Base-by-base conservation (phyloP, 2,113 vertebrate species). In the Actenoides hombroni region DNA sequence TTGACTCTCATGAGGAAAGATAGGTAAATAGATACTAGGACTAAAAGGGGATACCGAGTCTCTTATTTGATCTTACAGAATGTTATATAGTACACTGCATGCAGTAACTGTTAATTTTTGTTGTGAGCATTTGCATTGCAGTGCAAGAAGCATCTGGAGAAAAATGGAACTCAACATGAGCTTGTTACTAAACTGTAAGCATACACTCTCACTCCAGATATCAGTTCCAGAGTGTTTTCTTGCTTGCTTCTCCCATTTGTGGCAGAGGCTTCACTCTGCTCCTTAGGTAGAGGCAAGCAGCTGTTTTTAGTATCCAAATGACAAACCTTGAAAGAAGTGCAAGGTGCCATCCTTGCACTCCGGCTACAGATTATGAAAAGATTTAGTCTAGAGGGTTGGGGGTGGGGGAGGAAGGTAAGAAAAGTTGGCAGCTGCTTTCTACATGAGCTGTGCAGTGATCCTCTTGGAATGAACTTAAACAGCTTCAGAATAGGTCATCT, bases 401-500 rank as follows among this genome's bases (percentile, higher is more conserved):
- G 10, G 42, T 42, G 42, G 42, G 15, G 15, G 42, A 42, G 6
- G 4, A 13, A 83, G 48, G n/a, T 21, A 79, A 40, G 57, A 82
- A 68, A 87, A 81, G 15, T 48, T 93, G 75, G 44, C 69, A 95
- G 46, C 82, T 82, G 48, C 75, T 78, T 95, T 94, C 65, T 64
- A 64, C 59, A 60, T 3, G 4, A 93, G 26, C 40, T 90, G 10
- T 95, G 68, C 31, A 76, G 53, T 85, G 70, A 90, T 4, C 13
- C 11, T 93, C 46, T 94, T 88, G 87, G 78, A 96, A 86, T 42
- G 53, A 95, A 92, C 42, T 92, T 91, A 54, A 93, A 81, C 31
- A 86, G 56, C 63, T 95, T 95, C 63, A 82, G 40, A 94, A 80
- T 7, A 92, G 54, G 80, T 96, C 85, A 95, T 49, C 65, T 93